These are phyloP conservation scores for Python bivittatus DNA, from an alignment of 2,113 vertebrate genomes.

Conservation along the genomic window DNA sequence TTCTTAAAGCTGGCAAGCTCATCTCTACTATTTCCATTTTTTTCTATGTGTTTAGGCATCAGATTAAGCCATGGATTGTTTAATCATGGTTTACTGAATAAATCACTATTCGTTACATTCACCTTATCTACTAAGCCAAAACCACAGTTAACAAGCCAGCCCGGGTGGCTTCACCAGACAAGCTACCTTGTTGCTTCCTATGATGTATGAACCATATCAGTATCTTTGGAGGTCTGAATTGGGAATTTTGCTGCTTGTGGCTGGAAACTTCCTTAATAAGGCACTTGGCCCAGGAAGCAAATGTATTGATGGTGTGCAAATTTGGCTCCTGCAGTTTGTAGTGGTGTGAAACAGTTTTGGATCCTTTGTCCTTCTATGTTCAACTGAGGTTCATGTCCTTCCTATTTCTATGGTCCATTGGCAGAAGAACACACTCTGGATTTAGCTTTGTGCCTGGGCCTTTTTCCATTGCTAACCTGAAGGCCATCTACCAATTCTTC, in stretches of 20 bases:
- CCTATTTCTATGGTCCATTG: neutral
- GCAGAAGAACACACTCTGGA: neutral
- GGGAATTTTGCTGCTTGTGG: neutral
- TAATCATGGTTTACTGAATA: neutral
- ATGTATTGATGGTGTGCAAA: neutral
- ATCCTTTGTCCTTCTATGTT: neutral
- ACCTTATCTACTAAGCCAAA: neutral
- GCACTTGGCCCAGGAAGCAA: neutral
- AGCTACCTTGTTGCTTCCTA: neutral
- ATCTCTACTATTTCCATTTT: neutral
- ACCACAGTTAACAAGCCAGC: neutral
- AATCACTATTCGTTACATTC: neutral
- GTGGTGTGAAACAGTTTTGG: neutral
- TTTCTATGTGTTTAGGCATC: neutral
- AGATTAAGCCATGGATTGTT: neutral
- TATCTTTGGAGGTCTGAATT: neutral
- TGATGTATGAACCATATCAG: neutral
- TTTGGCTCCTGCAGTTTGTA: neutral
- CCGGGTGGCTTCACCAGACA: neutral
- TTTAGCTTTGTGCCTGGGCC: neutral
- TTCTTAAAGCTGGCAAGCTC: neutral
- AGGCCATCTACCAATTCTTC: neutral
- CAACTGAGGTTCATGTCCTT: neutral
- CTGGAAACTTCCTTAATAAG: neutral
- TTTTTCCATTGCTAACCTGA: neutral